A percentile compares a stretch with the other conserved stretches of the same genome.
These are phyloP conservation scores for western clawed frog (Xenopus tropicalis) DNA, from an alignment of 2,113 vertebrate species.

Conservation along the genomic window DNA sequence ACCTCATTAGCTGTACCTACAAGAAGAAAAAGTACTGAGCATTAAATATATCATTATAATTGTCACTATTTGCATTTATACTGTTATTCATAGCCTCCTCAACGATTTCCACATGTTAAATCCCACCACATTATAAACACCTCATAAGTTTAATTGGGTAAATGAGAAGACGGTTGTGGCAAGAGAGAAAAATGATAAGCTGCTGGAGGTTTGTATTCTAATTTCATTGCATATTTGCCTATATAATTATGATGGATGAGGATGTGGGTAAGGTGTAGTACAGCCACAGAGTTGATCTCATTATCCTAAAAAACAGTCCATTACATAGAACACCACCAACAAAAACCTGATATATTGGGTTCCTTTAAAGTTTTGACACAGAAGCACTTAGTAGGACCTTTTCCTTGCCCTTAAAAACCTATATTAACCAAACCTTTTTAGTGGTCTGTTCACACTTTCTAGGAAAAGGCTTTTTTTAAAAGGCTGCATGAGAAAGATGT, in stretches of 20 bases:
- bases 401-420: too few species aligned
- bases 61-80: conserved; percentile 1
- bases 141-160: not conserved
- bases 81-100: not conserved
- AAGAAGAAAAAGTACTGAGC: conserved; percentile 1
- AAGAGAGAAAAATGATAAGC: not conserved
- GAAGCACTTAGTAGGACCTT: too few species aligned
- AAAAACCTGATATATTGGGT: not conserved
- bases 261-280: not conserved
- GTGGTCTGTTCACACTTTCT: too few species aligned
- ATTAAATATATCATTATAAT: conserved; percentile 6
- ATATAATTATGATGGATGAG: not conserved
- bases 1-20: conserved; percentile 18
- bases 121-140: not conserved
- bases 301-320: not conserved
- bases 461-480: too few species aligned
- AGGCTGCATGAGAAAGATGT: too few species aligned
- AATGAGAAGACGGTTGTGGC: not conserved
- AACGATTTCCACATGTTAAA: conserved; percentile 3
- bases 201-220: not conserved
- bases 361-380: too few species aligned
- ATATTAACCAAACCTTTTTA: too few species aligned
- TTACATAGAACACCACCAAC: not conserved
- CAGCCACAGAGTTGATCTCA: not conserved
- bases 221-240: not conserved